Percentiles rank a stretch among this genome's conserved stretches.
Conservation (phyloP, 2,888 invertebrate species). For the Chymomyza caudatula region DNA sequence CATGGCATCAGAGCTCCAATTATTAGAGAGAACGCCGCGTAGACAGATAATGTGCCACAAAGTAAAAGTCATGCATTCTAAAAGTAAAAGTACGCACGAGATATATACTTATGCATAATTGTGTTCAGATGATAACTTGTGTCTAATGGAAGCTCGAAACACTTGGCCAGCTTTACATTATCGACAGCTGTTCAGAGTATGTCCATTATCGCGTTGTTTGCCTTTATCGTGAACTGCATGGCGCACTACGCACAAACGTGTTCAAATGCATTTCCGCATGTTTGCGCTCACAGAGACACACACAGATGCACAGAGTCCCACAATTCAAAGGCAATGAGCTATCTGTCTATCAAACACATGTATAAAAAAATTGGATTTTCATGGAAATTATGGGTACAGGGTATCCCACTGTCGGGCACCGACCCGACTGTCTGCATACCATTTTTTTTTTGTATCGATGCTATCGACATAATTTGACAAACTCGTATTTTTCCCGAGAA, state of each 20-base stretch:
- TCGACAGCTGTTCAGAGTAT: constrained; percentile 10
- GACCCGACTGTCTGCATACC: too few species aligned
- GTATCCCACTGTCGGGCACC: too few species aligned
- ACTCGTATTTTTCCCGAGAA: too few species aligned
- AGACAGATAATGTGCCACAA: constrained; percentile 4
- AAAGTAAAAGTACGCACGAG: constrained; percentile 31
- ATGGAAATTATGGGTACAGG: too few species aligned
- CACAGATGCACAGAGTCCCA: constrained; percentile 7
- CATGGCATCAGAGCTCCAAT: constrained; percentile 12
- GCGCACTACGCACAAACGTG: constrained; percentile 59
- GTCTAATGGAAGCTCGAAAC: constrained; percentile 6
- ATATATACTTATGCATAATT: constrained; percentile 22
- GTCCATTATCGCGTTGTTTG: constrained; percentile 39
- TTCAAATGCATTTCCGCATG: constrained; percentile 61
- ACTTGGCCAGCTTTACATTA: not conserved
- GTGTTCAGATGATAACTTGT: constrained; percentile 18
- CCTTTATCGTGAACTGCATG: constrained; percentile 23
- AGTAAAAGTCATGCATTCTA: constrained; percentile 54
- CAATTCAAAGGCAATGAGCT: not conserved
- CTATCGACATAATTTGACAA: too few species aligned
- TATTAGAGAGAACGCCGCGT: not conserved
- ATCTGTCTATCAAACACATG: not conserved
- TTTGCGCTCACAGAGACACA: constrained; percentile 13
- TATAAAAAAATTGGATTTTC: too few species aligned
- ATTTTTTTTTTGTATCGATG: too few species aligned